These are phyloP conservation scores for Agrenia bidenticulata DNA, from an alignment of 2,888 invertebrate genomes.

Conservation along the genomic window DNA sequence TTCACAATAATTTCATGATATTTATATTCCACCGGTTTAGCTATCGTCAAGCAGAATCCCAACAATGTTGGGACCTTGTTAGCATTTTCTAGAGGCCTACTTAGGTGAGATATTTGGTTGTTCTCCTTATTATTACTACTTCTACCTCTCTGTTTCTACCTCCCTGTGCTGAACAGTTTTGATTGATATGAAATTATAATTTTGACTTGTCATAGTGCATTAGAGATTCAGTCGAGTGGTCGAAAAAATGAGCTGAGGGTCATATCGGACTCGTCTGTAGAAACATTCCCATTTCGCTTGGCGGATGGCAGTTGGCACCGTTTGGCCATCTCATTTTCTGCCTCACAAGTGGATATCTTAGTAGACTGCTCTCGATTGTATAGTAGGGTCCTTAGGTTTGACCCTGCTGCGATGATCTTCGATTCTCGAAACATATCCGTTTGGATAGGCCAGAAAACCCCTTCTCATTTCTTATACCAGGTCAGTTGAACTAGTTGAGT, in stretches of 20 bases:
- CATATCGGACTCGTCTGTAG: slow-evolving; percentile 74
- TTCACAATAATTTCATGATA: no score
- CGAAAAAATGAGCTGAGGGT: slow-evolving; percentile 81
- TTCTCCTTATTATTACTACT: no score
- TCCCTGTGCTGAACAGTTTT: no score
- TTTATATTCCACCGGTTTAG: no score
- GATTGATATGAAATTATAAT: slow-evolving; percentile 12
- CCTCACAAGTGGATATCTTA: slow-evolving; percentile 73
- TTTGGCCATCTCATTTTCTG: slow-evolving; percentile 78
- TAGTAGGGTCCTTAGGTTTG: slow-evolving; percentile 54
- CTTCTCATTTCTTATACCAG: slow-evolving; percentile 83
- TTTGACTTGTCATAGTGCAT: slow-evolving; percentile 65
- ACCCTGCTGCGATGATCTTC: slow-evolving; percentile 53
- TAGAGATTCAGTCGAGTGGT: slow-evolving; percentile 89
- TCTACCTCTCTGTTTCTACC: no score
- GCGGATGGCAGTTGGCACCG: slow-evolving; percentile 86
- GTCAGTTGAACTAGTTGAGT: no score
- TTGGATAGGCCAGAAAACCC: slow-evolving; percentile 85
- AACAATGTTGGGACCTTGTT: slow-evolving; percentile 80
- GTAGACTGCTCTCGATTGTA: slow-evolving; percentile 85
- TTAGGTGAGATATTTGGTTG: slow-evolving; percentile 67
- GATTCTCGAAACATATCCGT: slow-evolving; percentile 60
- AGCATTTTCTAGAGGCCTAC: slow-evolving; percentile 77
- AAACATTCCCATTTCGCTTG: slow-evolving; percentile 82
- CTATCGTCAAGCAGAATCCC: slow-evolving; percentile 74